These are phyloP conservation scores for Malurus leucopterus DNA, from an alignment of 2,797 vertebrate species.

Conservation along the genomic window DNA sequence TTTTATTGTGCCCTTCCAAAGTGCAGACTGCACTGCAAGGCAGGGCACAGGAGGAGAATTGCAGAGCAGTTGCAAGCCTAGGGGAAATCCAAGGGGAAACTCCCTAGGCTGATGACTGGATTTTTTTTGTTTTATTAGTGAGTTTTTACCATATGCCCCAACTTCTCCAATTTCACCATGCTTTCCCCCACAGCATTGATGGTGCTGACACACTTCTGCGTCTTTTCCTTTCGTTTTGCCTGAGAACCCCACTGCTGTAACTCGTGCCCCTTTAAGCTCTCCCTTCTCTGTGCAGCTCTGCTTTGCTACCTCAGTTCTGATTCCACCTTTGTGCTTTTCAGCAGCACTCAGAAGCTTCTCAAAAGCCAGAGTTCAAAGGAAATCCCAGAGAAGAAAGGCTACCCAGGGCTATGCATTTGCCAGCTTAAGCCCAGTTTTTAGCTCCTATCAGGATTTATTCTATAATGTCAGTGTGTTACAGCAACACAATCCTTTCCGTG, in stretches of 20 bases:
- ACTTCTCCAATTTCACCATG: not conserved
- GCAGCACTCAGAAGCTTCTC: not conserved
- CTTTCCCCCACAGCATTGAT: not conserved
- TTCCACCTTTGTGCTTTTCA: not conserved
- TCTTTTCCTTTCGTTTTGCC: not conserved
- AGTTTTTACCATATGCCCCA: not conserved
- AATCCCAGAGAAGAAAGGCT: conserved; percentile 11
- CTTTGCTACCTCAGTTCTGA: not conserved
- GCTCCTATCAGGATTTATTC: not conserved
- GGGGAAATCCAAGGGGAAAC: not conserved
- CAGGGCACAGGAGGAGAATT: fast-evolving
- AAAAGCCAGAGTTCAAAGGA: conserved; percentile 25
- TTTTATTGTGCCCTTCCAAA: not conserved
- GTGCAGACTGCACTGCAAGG: not conserved
- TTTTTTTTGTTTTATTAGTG: not conserved
- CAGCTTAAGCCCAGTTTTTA: not conserved
- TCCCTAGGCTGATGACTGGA: not conserved
- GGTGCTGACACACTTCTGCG: not conserved
- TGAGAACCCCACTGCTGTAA: not conserved
- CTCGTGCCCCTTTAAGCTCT: not conserved
- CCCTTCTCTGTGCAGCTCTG: not conserved
- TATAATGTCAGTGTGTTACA: not conserved
- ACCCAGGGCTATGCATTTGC: not conserved
- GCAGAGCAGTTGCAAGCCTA: not conserved
- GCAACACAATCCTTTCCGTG: not conserved